Percentiles rank a stretch among this genome's conserved stretches.
phyloP scores from a whole-genome alignment of 1,140 invertebrate species.

The Oscheius sp. region DNA sequence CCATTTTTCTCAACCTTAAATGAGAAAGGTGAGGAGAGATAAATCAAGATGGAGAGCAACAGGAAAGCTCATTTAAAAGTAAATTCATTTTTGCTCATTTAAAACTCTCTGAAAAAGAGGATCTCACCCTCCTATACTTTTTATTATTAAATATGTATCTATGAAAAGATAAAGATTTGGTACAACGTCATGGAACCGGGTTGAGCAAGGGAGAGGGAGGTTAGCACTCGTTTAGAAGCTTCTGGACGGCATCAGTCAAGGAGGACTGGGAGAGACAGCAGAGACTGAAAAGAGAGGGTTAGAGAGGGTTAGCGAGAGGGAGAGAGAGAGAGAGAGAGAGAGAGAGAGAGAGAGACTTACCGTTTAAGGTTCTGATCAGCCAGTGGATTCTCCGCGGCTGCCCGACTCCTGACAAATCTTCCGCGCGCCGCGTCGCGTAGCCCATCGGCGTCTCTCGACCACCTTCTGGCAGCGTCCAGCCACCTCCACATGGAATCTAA shows the following conservation, averaged over 20 bases:
- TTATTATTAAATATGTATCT: too few species aligned
- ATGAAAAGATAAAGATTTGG: too few species aligned
- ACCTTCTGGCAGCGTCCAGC: neutral
- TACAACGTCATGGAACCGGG: too few species aligned
- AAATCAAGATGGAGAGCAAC: too few species aligned
- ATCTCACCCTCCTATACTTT: too few species aligned
- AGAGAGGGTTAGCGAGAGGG: neutral
- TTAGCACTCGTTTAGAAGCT: neutral
- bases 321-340: too few species aligned
- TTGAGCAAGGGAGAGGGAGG: neutral
- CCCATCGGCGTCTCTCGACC: neutral
- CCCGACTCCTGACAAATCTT: neutral
- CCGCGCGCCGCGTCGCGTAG: neutral
- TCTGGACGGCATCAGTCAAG: neutral
- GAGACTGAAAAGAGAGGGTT: neutral
- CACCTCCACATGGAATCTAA: neutral
- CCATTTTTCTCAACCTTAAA: too few species aligned
- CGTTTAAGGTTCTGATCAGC: neutral
- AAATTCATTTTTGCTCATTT: too few species aligned
- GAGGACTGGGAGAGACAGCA: neutral
- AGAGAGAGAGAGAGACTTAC: too few species aligned
- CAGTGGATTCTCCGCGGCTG: neutral
- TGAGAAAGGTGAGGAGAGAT: too few species aligned
- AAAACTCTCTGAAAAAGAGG: too few species aligned
- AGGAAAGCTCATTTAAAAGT: too few species aligned